Conservation (phyloP, 2,888 invertebrate genomes). For the Sesia bembeciformis region DNA sequence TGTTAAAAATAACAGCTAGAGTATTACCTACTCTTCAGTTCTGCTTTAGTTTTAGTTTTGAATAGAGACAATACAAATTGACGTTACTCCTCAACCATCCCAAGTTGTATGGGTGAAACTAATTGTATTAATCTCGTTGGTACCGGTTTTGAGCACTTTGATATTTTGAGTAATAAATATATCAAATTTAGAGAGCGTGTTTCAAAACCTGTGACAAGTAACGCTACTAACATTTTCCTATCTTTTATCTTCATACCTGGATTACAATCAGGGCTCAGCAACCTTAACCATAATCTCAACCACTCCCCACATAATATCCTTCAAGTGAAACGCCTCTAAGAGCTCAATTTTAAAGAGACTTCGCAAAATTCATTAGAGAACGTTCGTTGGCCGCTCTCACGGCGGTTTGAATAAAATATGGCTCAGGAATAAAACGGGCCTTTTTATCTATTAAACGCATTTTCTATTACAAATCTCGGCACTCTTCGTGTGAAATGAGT, state of each 20-base stretch:
- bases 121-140: too few species aligned
- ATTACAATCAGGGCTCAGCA: background rate
- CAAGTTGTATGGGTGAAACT: too few species aligned
- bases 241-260: too few species aligned
- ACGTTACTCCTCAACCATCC: too few species aligned
- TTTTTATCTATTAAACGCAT: slow-evolving; percentile 68
- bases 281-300: background rate
- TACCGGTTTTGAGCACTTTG: too few species aligned
- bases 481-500: slow-evolving; percentile 11
- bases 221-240: too few species aligned
- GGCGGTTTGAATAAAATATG: slow-evolving; percentile 61
- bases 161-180: background rate
- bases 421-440: slow-evolving; percentile 47
- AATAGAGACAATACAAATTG: too few species aligned
- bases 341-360: background rate
- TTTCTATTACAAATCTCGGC: slow-evolving; percentile 55
- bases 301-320: background rate
- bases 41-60: too few species aligned
- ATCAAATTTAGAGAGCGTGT: background rate
- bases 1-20: too few species aligned
- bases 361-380: slow-evolving; percentile 48
- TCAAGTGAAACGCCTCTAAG: background rate
- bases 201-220: background rate
- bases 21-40: too few species aligned
- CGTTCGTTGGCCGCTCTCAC: slow-evolving; percentile 44